phyloP scores from a whole-genome alignment of 2,888 invertebrate genomes.

The Germaria angustata region DNA sequence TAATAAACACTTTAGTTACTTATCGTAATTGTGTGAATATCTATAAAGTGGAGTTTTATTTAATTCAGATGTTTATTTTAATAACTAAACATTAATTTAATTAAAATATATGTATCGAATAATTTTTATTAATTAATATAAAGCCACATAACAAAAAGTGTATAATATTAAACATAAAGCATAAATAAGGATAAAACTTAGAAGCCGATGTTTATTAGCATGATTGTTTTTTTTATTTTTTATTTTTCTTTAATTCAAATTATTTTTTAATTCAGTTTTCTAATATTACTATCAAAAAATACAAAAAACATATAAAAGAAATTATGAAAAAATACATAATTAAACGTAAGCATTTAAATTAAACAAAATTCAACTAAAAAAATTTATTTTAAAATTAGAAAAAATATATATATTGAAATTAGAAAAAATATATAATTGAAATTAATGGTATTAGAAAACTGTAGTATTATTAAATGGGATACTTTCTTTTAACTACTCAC shows the following conservation, averaged over 20 bases:
- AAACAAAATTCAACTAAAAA: constrained; percentile 62
- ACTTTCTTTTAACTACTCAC: background rate
- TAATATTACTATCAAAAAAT: constrained; percentile 29
- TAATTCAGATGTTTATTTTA: constrained; percentile 40
- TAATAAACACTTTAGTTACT: constrained; percentile 41
- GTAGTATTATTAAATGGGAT: constrained; percentile 28
- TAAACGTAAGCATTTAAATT: constrained; percentile 42
- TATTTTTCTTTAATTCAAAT: constrained; percentile 50
- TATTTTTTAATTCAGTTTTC: constrained; percentile 38
- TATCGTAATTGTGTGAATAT: constrained; percentile 1
- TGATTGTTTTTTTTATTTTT: background rate
- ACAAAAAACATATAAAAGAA: constrained; percentile 28
- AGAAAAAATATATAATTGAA: background rate
- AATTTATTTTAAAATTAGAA: constrained; percentile 42
- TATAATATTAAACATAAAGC: constrained; percentile 45
- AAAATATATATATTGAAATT: constrained; percentile 9
- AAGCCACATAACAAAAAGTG: constrained; percentile 61
- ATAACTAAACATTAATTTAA: constrained; percentile 63
- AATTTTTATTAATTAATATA: constrained; percentile 53
- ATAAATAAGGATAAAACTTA: constrained; percentile 57
- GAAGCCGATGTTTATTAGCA: constrained; percentile 19
- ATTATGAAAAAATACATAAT: constrained; percentile 1
- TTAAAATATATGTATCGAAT: constrained; percentile 51
- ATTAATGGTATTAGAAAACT: background rate
- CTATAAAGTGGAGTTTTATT: constrained; percentile 41